Evolutionary conservation across 2,113 vertebrate species (phyloP), one percentile per base, ranked within the genome.

Genomic region (Willisornis vidua): DNA sequence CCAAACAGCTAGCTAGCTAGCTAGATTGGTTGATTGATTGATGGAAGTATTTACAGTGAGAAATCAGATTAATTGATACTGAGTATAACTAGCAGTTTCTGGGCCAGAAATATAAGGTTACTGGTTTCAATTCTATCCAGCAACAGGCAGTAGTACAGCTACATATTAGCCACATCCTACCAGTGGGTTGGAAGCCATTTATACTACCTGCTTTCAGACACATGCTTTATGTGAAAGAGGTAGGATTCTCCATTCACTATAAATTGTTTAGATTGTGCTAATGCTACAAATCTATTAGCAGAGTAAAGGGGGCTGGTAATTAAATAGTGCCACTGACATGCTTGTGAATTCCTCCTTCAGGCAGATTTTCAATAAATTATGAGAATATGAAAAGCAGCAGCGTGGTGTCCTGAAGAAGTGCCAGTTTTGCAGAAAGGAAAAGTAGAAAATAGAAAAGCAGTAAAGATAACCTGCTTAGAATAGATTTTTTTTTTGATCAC

Each of bases 321-420:
- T 82, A 91, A 85, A 58, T 29, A 81, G 41, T 63, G 66, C 63
- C 59, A 18, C n/a, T 96, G 51, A 33, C 31, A 54, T 84, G 41
- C 28, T 61, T 84, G n/a, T 73, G 68, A 90, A 72, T 77, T 87
- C 70, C 83, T 52, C 63, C 89, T 96, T 85, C 76, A 85, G 79
- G 79, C 85, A 89, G 37, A 59, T 85, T 94, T 93, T 94, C 84
- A 93, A 88, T 90, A 94, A 96, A 85, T 83, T 14, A 93, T 87
- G 63, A 94, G 73, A 83, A 59, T 73, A 29, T 81, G 85, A 80
- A 49, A 85, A 39, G 35, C 54, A 94, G 39, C 51, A 89, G n/a
- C 31, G 51, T 46, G 84, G 29, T 68, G 14, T 80, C 55, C 52
- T 81, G 57, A 84, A 90, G 75, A 90, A 57, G 37, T 81, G 39